Percentiles rank a stretch among this genome's conserved stretches.
Conservation (phyloP, 2,888 invertebrate species). For the Dendrolimus houi region DNA sequence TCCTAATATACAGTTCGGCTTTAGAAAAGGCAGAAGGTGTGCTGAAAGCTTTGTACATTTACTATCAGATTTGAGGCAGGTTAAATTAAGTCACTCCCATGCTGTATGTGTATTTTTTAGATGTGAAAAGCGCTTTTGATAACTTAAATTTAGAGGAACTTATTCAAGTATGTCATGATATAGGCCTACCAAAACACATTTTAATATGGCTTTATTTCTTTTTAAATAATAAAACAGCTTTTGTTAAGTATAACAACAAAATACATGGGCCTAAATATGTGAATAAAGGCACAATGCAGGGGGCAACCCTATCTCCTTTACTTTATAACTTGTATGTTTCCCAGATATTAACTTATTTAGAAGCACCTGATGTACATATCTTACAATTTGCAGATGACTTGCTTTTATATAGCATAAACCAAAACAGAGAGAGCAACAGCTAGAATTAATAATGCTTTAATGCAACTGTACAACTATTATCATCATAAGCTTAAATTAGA, state of each 20-base stretch:
- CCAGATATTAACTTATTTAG: too few species aligned
- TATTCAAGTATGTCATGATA: neutral
- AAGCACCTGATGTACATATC: too few species aligned
- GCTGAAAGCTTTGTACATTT: constrained; percentile 7
- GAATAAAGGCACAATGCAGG: constrained; percentile 3
- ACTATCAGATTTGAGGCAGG: constrained; percentile 2
- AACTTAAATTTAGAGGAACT: neutral
- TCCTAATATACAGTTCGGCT: constrained; percentile 4
- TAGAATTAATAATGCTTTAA: neutral
- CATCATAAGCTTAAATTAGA: neutral
- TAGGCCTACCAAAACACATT: neutral
- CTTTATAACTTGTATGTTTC: constrained; percentile 1
- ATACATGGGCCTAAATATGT: neutral
- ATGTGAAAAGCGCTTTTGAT: constrained; percentile 1
- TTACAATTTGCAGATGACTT: too few species aligned
- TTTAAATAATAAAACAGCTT: too few species aligned
- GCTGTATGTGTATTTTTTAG: constrained; percentile 1
- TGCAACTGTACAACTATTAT: neutral
- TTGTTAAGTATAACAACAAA: too few species aligned
- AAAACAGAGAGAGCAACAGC: neutral
- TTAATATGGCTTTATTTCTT: constrained; percentile 2
- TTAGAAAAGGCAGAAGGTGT: constrained; percentile 7
- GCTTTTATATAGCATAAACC: neutral
- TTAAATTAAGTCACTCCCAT: constrained; percentile 2
- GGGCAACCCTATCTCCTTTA: constrained; percentile 1